phyloP scores from a whole-genome alignment of 2,113 vertebrate genomes.

The Perccottus glenii region DNA sequence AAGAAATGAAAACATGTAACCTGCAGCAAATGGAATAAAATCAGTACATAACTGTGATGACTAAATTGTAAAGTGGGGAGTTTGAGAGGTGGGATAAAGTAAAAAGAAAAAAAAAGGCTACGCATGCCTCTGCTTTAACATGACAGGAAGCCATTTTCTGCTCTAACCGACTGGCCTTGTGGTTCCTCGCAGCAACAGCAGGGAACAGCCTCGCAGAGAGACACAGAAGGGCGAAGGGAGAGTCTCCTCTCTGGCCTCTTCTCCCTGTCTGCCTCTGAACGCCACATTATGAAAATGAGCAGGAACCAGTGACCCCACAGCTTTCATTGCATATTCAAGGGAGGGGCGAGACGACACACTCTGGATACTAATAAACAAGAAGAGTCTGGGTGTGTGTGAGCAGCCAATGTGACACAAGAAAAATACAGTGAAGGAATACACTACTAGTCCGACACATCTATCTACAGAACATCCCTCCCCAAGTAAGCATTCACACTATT shows the following conservation, averaged over 20 bases:
- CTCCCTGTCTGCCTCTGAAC: constrained; percentile 46
- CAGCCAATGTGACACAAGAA: constrained; percentile 26
- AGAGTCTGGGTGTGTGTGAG: constrained; percentile 1
- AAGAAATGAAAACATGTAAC: constrained; percentile 19
- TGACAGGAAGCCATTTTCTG: constrained; percentile 61
- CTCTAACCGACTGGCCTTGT: constrained; percentile 24
- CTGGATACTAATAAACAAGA: constrained; percentile 65
- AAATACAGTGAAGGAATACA: constrained; percentile 18
- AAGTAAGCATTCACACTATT: background rate
- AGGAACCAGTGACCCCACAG: constrained; percentile 77
- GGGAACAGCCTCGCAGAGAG: constrained; percentile 14
- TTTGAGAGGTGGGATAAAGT: background rate
- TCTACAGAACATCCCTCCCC: background rate
- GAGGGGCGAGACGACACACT: constrained; percentile 26
- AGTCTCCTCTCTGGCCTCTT: constrained; percentile 28
- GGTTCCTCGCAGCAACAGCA: constrained; percentile 25
- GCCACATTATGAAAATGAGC: constrained; percentile 81
- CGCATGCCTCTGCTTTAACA: background rate
- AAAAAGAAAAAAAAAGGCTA: background rate
- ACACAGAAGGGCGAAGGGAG: constrained; percentile 25
- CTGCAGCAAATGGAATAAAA: constrained; percentile 4
- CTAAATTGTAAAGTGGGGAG: background rate
- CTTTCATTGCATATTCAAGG: constrained; percentile 79
- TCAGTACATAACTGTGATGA: background rate
- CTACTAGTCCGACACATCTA: constrained; percentile 13